Conservation (phyloP, 1,140 invertebrate species). For the Diorhabda elongata region DNA sequence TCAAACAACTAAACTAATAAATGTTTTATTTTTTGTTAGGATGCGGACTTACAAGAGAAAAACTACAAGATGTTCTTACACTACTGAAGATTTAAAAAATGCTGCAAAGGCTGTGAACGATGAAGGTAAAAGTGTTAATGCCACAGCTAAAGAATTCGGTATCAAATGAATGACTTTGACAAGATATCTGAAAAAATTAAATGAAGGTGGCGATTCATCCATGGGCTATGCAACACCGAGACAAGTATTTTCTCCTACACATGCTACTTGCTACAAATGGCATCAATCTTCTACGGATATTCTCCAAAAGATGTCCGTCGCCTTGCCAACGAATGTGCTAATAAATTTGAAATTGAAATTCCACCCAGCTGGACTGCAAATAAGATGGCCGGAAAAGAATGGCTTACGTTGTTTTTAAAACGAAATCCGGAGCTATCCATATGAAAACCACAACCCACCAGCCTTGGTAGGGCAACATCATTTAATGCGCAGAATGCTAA, state of each 20-base stretch:
- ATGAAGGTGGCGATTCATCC: not conserved
- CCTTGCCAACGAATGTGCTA: conserved; percentile 11
- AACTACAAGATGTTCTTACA: not conserved
- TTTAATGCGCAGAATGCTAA: not conserved
- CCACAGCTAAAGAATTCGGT: not conserved
- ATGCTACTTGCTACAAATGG: conserved; percentile 9
- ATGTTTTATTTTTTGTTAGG: conserved; percentile 5
- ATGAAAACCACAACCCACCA: not conserved
- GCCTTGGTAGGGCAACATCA: not conserved
- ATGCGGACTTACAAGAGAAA: not conserved
- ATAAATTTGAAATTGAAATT: conserved; percentile 6
- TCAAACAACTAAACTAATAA: not conserved
- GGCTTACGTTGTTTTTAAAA: conserved; percentile 5
- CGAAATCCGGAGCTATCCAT: not conserved
- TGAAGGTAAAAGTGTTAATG: conserved; percentile 6
- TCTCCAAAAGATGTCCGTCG: conserved; percentile 11
- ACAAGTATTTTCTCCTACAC: not conserved
- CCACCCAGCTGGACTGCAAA: not conserved
- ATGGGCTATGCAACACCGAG: conserved; percentile 3
- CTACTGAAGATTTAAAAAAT: not conserved
- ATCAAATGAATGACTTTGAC: not conserved
- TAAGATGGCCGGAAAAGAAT: conserved; percentile 7
- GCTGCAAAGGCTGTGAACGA: not conserved
- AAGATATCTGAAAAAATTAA: not conserved
- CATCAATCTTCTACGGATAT: conserved; percentile 17